Evolutionary conservation across 2,113 vertebrate genomes (phyloP), one percentile per base, ranked within the genome.

Genomic region (Copsychus sechellarum): DNA sequence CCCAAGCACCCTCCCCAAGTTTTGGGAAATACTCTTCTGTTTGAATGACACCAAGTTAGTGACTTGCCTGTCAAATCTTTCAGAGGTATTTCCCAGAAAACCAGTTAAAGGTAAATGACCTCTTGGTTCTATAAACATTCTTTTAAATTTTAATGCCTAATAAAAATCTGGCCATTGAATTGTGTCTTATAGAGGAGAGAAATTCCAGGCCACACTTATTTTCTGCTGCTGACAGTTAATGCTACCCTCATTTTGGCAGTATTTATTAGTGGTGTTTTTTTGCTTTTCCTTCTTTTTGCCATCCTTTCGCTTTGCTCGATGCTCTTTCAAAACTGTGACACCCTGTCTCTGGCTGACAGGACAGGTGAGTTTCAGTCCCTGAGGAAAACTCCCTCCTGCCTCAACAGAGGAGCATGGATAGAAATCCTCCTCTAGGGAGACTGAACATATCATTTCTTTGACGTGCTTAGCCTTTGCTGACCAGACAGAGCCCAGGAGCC

Each of bases 381-480:
- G 61, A 96, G 92, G 87, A 93, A 96, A 92, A 34, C 5, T 93
- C 83, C 70, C 61, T 76, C 40, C 76, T 95, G 54, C 65, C 48
- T 84, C 19, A 3, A 38, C 86, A 91, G 90, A 86, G 73, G 29
- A 87, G 93, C 93, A 84, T 48, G 60, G 92, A 42, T 87, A 81
- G 74, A 86, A 94, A 89, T 84, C 17, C n/a, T 73, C 24, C 80
- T 86, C 84, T 47, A 9, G 83, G 67, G 93, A 95, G 82, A 47
- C 73, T 90, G 80, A 91, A 84, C 72, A 53, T 91, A 76, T 76
- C 15, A 92, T 40, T 95, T 72, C 81, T 72, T 61, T 92, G 91
- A 95, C 83, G 8, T 88, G 95, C 88, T 97, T 88, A 92, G 73
- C 83, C 85, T 97, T 78, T 85, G 70, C 86, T 96, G 96, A 31